These are phyloP conservation scores for Oxyruncus cristatus DNA, from an alignment of 2,113 vertebrate species.

Conservation along the genomic window DNA sequence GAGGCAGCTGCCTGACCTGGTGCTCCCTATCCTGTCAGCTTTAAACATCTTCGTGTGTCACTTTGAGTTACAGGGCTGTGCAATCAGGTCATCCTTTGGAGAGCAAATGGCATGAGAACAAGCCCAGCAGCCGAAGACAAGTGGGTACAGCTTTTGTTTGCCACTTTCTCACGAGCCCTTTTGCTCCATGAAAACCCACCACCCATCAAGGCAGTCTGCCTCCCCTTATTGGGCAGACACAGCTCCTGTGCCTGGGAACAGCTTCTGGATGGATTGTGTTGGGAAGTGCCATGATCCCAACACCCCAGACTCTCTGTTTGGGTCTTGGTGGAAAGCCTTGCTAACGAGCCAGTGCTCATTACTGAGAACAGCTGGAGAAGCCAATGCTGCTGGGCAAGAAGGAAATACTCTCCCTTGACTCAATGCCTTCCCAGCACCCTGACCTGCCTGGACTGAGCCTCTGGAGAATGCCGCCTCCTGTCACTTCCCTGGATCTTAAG, in stretches of 20 bases:
- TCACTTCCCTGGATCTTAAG: fast-evolving
- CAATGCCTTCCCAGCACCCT: fast-evolving
- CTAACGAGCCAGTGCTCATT: fast-evolving
- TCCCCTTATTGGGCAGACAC: not conserved
- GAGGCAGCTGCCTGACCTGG: not conserved
- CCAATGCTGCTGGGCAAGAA: not conserved
- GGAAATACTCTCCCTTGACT: not conserved
- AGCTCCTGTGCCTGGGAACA: not conserved
- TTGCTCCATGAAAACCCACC: not conserved
- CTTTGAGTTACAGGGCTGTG: not conserved
- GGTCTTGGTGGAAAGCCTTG: not conserved
- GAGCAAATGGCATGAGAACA: not conserved
- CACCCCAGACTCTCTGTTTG: not conserved
- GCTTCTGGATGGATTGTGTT: not conserved
- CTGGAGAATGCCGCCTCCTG: not conserved
- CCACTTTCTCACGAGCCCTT: fast-evolving
- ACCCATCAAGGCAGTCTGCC: not conserved
- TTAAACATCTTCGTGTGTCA: not conserved
- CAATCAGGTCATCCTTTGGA: not conserved
- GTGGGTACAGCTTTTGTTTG: not conserved
- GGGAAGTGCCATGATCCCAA: not conserved
- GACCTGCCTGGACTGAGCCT: not conserved
- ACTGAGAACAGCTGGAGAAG: not conserved
- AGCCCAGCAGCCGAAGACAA: not conserved
- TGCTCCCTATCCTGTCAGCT: not conserved